Percentiles rank a stretch among this genome's conserved stretches.
These are phyloP conservation scores for Artibeus lituratus DNA, from an alignment of 2,797 vertebrate species.

Conservation along the genomic window DNA sequence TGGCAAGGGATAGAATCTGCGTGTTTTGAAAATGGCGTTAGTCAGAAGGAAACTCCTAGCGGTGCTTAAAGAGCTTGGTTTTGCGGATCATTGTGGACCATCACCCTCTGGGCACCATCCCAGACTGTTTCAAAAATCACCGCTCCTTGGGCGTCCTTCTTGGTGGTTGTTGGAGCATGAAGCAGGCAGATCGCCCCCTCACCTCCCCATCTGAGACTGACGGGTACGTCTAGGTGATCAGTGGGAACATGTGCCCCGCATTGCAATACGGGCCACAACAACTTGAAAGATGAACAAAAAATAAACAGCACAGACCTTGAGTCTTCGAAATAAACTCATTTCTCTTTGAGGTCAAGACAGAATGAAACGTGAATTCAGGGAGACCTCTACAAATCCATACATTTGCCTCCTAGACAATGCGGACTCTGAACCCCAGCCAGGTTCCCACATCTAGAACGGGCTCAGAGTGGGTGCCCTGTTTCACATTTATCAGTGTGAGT, in stretches of 20 bases:
- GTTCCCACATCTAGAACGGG: neutral
- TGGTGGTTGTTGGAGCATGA: neutral
- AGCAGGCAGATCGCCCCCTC: neutral
- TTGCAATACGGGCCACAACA: neutral
- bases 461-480: neutral
- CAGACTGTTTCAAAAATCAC: neutral
- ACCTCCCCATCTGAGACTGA: neutral
- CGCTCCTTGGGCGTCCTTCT: neutral
- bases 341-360: neutral
- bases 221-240: neutral
- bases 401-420: neutral
- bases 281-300: neutral
- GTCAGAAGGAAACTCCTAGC: neutral
- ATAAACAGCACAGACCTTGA: neutral
- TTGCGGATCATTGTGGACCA: neutral
- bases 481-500: neutral
- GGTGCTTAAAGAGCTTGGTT: neutral
- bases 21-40: neutral
- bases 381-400: neutral
- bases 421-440: neutral
- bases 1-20: neutral
- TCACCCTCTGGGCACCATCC: neutral
- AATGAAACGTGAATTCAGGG: neutral
- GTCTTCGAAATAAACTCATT: neutral
- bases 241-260: neutral